These are phyloP conservation scores for Phengaris arion DNA, from an alignment of 2,888 invertebrate species.

Conservation along the genomic window DNA sequence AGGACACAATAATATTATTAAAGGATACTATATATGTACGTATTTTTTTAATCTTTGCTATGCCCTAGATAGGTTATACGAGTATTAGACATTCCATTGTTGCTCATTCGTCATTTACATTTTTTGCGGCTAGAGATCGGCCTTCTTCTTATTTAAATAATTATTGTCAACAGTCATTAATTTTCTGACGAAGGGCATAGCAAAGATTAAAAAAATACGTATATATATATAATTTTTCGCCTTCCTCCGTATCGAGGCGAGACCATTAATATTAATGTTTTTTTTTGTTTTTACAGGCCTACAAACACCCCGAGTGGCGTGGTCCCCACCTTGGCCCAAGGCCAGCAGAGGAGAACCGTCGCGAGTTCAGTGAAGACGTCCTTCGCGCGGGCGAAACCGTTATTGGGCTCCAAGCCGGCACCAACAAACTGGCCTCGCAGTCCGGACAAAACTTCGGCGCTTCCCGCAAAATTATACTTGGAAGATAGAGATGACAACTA, in stretches of 20 bases:
- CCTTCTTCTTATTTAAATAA: too few relatives aligned
- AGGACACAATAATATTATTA: neutral
- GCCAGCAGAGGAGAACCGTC: conserved; percentile 90
- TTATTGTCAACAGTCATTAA: too few relatives aligned
- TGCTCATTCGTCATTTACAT: too few relatives aligned
- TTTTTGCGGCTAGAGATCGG: too few relatives aligned
- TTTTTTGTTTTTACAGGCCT: conserved; percentile 79
- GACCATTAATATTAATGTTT: neutral
- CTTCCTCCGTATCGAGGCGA: too few relatives aligned
- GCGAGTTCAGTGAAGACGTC: conserved; percentile 90
- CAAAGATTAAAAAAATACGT: too few relatives aligned
- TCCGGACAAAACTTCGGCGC: conserved; percentile 94
- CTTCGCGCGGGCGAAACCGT: conserved; percentile 90
- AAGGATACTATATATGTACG: too few relatives aligned
- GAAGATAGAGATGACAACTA: conserved; percentile 75
- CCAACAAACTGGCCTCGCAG: conserved; percentile 91
- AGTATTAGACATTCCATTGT: too few relatives aligned
- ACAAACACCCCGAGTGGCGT: conserved; percentile 90
- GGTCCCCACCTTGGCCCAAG: conserved; percentile 91
- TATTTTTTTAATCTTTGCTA: neutral
- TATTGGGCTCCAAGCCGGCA: conserved; percentile 93
- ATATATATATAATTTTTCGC: too few relatives aligned
- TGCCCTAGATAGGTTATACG: too few relatives aligned
- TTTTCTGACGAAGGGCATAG: too few relatives aligned
- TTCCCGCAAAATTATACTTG: conserved; percentile 88